phyloP scores from a whole-genome alignment of 2,113 vertebrate species.

The Vireo altiloquus region DNA sequence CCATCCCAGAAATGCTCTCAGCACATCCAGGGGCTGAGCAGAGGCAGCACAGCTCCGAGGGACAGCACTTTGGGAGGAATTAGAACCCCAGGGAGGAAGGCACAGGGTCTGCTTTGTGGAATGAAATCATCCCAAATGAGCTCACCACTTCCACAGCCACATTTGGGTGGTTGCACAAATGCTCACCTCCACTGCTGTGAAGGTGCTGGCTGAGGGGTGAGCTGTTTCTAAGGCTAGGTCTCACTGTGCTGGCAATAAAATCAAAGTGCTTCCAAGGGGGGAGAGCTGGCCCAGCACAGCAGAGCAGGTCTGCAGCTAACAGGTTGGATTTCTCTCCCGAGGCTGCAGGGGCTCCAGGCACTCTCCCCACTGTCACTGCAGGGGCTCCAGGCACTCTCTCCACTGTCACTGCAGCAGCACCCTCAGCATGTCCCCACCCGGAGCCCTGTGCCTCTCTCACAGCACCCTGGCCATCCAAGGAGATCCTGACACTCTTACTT shows the following conservation, averaged over 20 bases:
- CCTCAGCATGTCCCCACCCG: background rate
- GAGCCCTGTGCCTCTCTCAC: background rate
- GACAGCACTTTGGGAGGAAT: background rate
- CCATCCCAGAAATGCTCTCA: background rate
- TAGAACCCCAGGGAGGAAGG: background rate
- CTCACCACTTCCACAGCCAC: background rate
- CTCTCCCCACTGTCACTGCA: too few species aligned
- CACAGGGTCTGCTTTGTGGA: background rate
- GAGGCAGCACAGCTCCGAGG: background rate
- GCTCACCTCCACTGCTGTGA: background rate
- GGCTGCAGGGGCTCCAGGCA: background rate
- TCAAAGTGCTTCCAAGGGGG: background rate
- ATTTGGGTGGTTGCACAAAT: background rate
- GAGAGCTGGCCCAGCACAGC: background rate
- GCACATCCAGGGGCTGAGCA: background rate
- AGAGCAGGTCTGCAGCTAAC: background rate
- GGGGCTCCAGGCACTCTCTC: background rate
- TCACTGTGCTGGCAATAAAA: background rate
- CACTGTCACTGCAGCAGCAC: background rate
- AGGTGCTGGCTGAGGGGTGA: background rate
- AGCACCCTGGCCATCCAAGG: rapidly evolving
- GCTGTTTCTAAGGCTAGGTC: background rate
- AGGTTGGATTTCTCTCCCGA: background rate
- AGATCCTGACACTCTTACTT: background rate
- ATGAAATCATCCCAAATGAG: background rate